These are phyloP conservation scores for Nesospiza acunhae DNA, from an alignment of 2,113 vertebrate species.

Conservation along the genomic window DNA sequence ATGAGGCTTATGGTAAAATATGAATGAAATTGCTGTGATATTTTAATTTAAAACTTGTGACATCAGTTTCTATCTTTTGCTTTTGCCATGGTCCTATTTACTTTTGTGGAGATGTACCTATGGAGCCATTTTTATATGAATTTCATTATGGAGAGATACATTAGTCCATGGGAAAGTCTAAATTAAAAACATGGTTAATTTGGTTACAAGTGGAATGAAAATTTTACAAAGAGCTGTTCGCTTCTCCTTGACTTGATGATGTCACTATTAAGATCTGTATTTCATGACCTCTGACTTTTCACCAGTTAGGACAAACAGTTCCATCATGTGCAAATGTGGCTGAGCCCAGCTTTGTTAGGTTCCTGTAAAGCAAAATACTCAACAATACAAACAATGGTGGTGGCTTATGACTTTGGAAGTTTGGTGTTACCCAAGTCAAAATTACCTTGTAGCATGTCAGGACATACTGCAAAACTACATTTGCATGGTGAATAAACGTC, in stretches of 20 bases:
- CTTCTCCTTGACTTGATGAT: not conserved
- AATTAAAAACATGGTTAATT: not conserved
- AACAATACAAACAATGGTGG: fast-evolving
- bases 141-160: not conserved
- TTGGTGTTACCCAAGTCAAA: not conserved
- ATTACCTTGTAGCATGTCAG: not conserved
- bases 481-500: not conserved
- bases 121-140: not conserved
- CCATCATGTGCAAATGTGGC: not conserved
- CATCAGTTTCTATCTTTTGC: not conserved
- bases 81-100: fast-evolving
- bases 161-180: not conserved
- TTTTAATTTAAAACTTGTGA: not conserved
- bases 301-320: not conserved
- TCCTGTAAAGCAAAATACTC: not conserved
- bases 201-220: not conserved
- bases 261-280: not conserved
- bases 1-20: fast-evolving
- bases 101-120: not conserved
- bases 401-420: not conserved
- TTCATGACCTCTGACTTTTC: not conserved
- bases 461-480: not conserved
- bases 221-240: not conserved
- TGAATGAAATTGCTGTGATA: not conserved
- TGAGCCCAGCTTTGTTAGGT: fast-evolving